Evolutionary conservation across 2,888 invertebrate genomes (phyloP).

Genomic region (Cylindroiulus punctatus): DNA sequence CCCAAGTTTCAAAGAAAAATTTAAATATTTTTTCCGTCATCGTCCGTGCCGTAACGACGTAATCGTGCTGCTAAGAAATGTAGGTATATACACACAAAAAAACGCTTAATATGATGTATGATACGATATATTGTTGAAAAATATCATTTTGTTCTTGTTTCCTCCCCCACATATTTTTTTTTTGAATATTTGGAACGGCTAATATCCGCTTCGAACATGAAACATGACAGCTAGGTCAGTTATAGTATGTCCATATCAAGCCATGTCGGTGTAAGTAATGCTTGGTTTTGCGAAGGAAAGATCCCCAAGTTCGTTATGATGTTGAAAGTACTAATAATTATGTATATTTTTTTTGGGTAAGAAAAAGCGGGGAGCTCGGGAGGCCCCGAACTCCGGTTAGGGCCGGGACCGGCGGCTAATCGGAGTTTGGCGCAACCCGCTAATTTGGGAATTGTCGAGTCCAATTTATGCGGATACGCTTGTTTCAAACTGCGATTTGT

Average conservation of each 20-base stretch:
- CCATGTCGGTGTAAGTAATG: background rate
- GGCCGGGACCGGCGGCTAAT: background rate
- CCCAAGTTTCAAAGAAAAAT: background rate
- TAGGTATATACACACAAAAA: conserved; percentile 4
- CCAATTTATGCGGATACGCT: background rate
- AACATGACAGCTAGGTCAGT: conserved; percentile 7
- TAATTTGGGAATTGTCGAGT: background rate
- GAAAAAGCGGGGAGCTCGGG: background rate
- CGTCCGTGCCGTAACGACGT: conserved; percentile 4
- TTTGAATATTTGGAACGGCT: background rate
- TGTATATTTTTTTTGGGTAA: conserved; percentile 1
- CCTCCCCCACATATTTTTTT: background rate
- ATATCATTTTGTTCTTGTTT: background rate
- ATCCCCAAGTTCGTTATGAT: background rate
- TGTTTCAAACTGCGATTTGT: background rate
- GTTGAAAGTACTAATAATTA: background rate
- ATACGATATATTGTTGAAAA: conserved; percentile 45
- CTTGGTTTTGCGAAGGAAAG: background rate
- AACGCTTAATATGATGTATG: conserved; percentile 42
- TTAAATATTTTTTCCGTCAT: conserved; percentile 24
- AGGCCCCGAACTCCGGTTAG: background rate
- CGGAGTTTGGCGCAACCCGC: background rate
- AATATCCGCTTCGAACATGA: background rate
- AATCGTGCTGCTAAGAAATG: conserved; percentile 27
- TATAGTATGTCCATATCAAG: background rate